Percentiles rank a stretch among this genome's conserved stretches.
Evolutionary conservation across 1,140 invertebrate genomes (phyloP).

Genomic region (Ceratina australensis): DNA sequence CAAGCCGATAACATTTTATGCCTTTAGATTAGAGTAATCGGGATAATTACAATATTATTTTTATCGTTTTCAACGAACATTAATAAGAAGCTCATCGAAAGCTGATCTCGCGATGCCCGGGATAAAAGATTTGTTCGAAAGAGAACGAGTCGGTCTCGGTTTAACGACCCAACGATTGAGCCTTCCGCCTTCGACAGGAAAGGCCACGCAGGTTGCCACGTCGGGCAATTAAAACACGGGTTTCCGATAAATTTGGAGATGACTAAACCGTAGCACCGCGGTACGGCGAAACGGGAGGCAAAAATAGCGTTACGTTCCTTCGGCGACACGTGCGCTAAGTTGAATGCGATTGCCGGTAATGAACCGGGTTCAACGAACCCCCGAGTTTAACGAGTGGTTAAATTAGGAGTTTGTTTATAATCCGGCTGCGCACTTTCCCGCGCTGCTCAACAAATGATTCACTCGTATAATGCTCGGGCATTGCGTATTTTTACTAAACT

Average conservation of each 20-base stretch:
- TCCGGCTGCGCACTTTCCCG: neutral
- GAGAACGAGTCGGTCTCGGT: neutral
- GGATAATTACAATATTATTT: no score
- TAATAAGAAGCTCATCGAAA: no score
- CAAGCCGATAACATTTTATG: no score
- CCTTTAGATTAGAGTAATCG: no score
- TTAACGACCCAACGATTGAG: neutral
- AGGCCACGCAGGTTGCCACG: neutral
- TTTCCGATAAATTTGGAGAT: neutral
- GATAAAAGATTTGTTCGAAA: no score
- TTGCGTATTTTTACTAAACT: neutral
- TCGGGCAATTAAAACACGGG: neutral
- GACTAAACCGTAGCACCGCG: neutral
- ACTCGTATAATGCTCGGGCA: neutral
- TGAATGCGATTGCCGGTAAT: constrained; percentile 10
- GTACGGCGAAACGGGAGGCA: neutral
- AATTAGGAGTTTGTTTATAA: constrained; percentile 27
- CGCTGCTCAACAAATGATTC: constrained; percentile 20
- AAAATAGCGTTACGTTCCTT: constrained; percentile 10
- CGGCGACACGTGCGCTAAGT: constrained; percentile 5
- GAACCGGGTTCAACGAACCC: constrained; percentile 21
- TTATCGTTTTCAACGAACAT: no score
- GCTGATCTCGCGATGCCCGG: no score
- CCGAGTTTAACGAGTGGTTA: constrained; percentile 24
- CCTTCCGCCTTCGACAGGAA: neutral